Percentiles rank a stretch among this genome's conserved stretches.
phyloP scores from a whole-genome alignment of 1,140 invertebrate species.

The Lepidostoma basale region DNA sequence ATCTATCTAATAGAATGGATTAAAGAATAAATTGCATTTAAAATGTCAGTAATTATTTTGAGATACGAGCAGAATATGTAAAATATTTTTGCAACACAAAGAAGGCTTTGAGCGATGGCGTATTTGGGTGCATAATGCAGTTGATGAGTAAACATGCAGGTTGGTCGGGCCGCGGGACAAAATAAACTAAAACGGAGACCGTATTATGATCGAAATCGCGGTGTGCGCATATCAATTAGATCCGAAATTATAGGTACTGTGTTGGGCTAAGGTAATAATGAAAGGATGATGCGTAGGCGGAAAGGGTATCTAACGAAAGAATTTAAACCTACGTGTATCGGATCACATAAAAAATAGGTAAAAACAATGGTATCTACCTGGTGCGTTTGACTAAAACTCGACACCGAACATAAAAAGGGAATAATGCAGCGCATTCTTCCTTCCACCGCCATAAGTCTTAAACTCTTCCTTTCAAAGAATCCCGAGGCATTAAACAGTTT shows the following conservation, averaged over 20 bases:
- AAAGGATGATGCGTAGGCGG: slow-evolving; percentile 12
- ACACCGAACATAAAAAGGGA: neutral
- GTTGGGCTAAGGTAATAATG: neutral
- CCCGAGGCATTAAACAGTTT: neutral
- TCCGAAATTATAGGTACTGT: slow-evolving; percentile 8
- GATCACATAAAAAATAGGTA: neutral
- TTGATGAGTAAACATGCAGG: neutral
- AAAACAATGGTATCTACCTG: neutral
- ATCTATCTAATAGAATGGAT: too few relatives aligned
- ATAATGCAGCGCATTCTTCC: neutral
- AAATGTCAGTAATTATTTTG: too few relatives aligned
- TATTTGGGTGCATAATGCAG: neutral
- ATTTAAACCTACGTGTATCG: neutral
- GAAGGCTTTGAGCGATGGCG: neutral
- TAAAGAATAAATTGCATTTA: too few relatives aligned
- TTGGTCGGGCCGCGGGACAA: neutral
- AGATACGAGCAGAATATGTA: too few relatives aligned
- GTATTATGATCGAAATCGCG: slow-evolving; percentile 12
- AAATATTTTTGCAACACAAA: too few relatives aligned
- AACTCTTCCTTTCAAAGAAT: neutral
- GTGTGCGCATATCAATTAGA: slow-evolving; percentile 14
- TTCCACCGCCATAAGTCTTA: neutral
- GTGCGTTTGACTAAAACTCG: too few relatives aligned
- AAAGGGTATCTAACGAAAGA: slow-evolving; percentile 10
- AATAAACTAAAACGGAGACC: slow-evolving; percentile 11